Percentiles rank a stretch among this genome's conserved stretches.
These are phyloP conservation scores for Petrocephalus schoutedeni DNA, from an alignment of 2,797 vertebrate species.

Conservation along the genomic window DNA sequence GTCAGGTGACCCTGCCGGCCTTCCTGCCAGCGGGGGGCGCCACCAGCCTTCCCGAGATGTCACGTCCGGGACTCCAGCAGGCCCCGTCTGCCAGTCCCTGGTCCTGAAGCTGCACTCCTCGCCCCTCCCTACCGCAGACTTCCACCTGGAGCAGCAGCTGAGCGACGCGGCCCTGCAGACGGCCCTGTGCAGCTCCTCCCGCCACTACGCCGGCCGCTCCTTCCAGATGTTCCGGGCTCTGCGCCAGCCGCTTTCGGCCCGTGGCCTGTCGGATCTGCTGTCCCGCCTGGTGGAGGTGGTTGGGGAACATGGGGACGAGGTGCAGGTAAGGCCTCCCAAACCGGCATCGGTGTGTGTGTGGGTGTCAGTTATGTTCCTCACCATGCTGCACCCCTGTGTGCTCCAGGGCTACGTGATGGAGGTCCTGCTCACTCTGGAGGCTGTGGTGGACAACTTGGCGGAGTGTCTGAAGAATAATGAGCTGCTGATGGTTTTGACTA, in stretches of 20 bases:
- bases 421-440: conserved; percentile 88
- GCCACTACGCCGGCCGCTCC: conserved; percentile 91
- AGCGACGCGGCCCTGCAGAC: conserved; percentile 95
- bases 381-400: background rate
- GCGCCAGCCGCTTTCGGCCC: conserved; percentile 90
- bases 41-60: background rate
- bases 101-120: background rate
- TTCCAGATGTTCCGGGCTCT: conserved; percentile 96
- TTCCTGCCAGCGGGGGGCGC: background rate
- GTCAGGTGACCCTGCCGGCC: conserved; percentile 67
- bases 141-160: conserved; percentile 93
- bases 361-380: background rate
- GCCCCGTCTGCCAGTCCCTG: background rate
- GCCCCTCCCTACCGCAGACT: conserved; percentile 61
- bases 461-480: conserved; percentile 97
- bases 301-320: conserved; percentile 95
- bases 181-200: conserved; percentile 90
- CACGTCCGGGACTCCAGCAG: background rate
- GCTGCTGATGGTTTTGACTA: conserved; percentile 85
- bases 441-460: conserved; percentile 92
- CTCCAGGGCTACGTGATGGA: conserved; percentile 96
- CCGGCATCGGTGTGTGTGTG: background rate
- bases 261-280: conserved; percentile 87
- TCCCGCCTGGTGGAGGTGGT: conserved; percentile 95
- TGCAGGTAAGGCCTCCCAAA: conserved; percentile 71